Conservation (phyloP, 2,113 vertebrate species). For the Spilogale gracilis region DNA sequence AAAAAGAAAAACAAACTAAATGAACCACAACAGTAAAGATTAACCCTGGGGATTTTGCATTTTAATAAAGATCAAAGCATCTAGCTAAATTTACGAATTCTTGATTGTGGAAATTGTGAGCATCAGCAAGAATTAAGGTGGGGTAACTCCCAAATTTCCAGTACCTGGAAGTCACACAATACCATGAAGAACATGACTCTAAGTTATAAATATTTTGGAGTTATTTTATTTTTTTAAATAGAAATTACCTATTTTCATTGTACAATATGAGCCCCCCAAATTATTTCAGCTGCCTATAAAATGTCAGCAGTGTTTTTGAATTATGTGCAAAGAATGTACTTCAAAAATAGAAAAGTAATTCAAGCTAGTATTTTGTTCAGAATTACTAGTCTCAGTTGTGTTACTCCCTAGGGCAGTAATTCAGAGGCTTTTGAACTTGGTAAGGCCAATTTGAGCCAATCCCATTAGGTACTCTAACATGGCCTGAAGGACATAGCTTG, state of each 20-base stretch:
- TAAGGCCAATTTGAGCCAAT: background rate
- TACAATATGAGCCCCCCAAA: background rate
- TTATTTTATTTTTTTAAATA: background rate
- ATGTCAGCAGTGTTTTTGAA: background rate
- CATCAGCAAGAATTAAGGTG: background rate
- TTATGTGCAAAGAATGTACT: background rate
- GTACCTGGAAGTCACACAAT: background rate
- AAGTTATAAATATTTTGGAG: background rate
- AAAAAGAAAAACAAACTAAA: background rate
- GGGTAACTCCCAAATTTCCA: no score
- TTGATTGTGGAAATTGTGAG: background rate
- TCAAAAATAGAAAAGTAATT: slow-evolving; percentile 29
- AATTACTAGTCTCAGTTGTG: background rate
- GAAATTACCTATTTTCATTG: background rate
- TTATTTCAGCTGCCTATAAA: background rate
- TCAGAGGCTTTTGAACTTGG: background rate
- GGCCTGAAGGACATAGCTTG: background rate
- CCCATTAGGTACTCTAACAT: background rate
- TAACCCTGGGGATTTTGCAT: background rate
- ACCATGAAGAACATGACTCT: background rate
- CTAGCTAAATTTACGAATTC: background rate
- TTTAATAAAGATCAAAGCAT: background rate
- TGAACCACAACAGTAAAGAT: background rate
- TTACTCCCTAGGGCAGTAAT: background rate
- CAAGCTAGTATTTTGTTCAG: background rate